phyloP scores from a whole-genome alignment of 1,140 invertebrate species.

The Hypsibius dujardini region DNA sequence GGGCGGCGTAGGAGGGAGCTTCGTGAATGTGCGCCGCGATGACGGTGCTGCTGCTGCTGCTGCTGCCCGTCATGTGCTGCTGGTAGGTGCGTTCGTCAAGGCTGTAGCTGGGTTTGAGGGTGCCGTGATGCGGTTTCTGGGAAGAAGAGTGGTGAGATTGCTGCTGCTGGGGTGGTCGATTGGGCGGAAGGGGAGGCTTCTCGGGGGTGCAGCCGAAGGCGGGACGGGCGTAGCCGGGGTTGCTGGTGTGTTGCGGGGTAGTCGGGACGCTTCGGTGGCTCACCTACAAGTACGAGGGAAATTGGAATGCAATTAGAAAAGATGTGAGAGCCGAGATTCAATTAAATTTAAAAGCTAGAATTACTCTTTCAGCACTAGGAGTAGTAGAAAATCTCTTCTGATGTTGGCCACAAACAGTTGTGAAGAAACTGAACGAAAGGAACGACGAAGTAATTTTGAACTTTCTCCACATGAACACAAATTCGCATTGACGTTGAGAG shows the following conservation, averaged over 20 bases:
- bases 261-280: background rate
- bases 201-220: background rate
- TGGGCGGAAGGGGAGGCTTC: constrained; percentile 7
- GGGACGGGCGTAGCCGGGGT: background rate
- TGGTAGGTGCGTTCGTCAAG: constrained; percentile 4
- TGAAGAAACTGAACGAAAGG: too few relatives aligned
- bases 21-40: background rate
- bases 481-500: too few relatives aligned
- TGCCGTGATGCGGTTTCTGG: background rate
- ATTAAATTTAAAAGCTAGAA: too few relatives aligned
- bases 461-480: too few relatives aligned
- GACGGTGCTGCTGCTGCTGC: too few relatives aligned
- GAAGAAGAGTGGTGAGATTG: background rate
- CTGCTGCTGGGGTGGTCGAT: background rate
- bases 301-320: too few relatives aligned
- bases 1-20: background rate
- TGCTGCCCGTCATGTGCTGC: background rate
- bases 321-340: too few relatives aligned
- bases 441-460: too few relatives aligned
- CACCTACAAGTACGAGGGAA: too few relatives aligned
- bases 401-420: too few relatives aligned
- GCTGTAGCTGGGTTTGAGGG: background rate
- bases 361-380: too few relatives aligned
- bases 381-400: too few relatives aligned
- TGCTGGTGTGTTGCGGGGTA: background rate